phyloP scores from a whole-genome alignment of 2,113 vertebrate species.

The Zonotrichia leucophrys region DNA sequence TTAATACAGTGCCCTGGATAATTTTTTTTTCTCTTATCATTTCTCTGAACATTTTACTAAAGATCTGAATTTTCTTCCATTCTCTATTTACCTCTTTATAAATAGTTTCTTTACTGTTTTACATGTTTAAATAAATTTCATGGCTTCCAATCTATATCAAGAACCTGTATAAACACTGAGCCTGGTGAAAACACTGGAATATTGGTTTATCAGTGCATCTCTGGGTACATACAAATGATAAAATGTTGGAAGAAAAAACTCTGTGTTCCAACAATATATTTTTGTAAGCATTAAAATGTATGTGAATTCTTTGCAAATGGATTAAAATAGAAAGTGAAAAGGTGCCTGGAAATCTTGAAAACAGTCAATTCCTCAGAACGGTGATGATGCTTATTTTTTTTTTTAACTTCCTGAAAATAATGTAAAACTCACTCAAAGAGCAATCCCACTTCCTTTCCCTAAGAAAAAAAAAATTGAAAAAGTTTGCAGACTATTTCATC shows the following conservation, averaged over 20 bases:
- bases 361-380: not conserved
- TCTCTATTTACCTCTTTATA: not conserved
- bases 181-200: not conserved
- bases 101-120: not conserved
- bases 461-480: not conserved
- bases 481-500: not conserved
- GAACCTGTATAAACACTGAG: not conserved
- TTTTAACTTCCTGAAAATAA: not conserved
- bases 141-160: accelerated
- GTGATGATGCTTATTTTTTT: not conserved
- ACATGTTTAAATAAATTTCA: not conserved
- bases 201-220: not conserved
- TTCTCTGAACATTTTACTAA: not conserved
- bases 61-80: not conserved
- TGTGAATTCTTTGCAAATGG: not conserved
- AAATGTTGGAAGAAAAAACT: not conserved
- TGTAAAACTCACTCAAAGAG: not conserved
- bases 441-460: not conserved
- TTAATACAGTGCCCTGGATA: not conserved
- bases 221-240: not conserved
- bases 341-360: not conserved
- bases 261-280: accelerated
- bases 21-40: not conserved
- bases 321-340: not conserved
- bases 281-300: not conserved